These are phyloP conservation scores for Dynastes tityus DNA, from an alignment of 2,888 invertebrate species.

Conservation along the genomic window DNA sequence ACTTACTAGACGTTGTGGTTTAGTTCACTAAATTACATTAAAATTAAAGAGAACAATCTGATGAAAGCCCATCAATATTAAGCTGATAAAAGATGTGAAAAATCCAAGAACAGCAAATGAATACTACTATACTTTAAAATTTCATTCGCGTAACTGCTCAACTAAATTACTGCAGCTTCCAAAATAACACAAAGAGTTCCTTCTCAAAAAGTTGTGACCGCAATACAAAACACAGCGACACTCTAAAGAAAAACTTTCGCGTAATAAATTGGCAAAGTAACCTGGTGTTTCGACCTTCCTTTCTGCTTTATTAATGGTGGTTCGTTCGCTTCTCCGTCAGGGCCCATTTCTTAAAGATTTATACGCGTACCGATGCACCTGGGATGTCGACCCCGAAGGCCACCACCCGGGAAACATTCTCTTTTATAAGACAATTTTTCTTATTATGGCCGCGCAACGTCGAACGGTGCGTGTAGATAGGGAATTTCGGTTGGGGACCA, in stretches of 20 bases:
- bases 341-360: slow-evolving; percentile 54
- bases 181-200: too few relatives aligned
- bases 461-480: slow-evolving; percentile 4
- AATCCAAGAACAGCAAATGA: too few relatives aligned
- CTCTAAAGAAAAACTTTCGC: slow-evolving; percentile 10
- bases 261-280: slow-evolving; percentile 14
- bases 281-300: slow-evolving; percentile 9
- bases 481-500: slow-evolving; percentile 3
- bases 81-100: too few relatives aligned
- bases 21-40: too few relatives aligned
- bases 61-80: too few relatives aligned
- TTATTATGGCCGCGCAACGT: slow-evolving; percentile 31
- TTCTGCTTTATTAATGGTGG: slow-evolving; percentile 43
- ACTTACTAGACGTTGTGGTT: too few relatives aligned
- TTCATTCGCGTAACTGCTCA: too few relatives aligned
- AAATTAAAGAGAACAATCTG: too few relatives aligned
- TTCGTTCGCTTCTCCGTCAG: slow-evolving; percentile 47
- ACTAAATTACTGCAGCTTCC: too few relatives aligned
- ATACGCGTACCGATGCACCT: slow-evolving; percentile 53
- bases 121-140: too few relatives aligned
- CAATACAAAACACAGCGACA: neutral
- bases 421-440: slow-evolving; percentile 50
- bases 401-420: slow-evolving; percentile 45
- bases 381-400: slow-evolving; percentile 47
- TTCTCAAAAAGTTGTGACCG: neutral